Base-by-base conservation (phyloP, 1,140 invertebrate species). In the Hyles euphorbiae region DNA sequence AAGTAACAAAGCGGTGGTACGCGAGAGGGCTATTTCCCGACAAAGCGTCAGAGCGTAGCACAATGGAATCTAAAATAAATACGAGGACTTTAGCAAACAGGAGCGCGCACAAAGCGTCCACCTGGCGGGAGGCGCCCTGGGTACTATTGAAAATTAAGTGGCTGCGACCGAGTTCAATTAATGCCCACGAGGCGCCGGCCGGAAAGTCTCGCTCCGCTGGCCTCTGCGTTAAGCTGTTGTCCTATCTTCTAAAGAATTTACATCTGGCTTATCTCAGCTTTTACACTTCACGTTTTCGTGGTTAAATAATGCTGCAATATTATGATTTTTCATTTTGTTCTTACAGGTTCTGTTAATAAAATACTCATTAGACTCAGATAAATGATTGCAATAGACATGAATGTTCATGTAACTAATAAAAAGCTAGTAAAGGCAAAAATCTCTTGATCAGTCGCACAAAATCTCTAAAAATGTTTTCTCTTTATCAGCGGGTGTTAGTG, bases 31-130 rank as follows among this genome's bases (percentile, higher is more conserved):
- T 81, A 80, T 83, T 81, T 76, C 61, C 72, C 77, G 74, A 80
- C 86, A 85, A 86, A 84, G 80, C 83, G 79, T 80, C 64, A 74
- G 77, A 78, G 76, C 74, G 76, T 50, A 72, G 70, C 61, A 88
- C 86, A 88, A 88, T 84, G 64, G 86, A 76, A 78, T 81, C 76
- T 86, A 87, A 84, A 88, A 88, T 88, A 88, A 88, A 88, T 87
- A 88, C 76, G 70, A 76, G 74, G 78, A 87, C 67, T 87, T 83
- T 80, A 80, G 85, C 85, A 88, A 87, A 88, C 81, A 87, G 56
- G 65, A 78, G 70, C 61, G 67, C 61, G 65, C 73, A 86, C 77
- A 87, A 82, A 81, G 81, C 70, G 81, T 87, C 76, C 83, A 88
- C 80, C 82, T 86, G 82, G 67, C 68, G 60, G 60, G 65, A 61